Percentiles rank a stretch among this genome's conserved stretches.
Evolutionary conservation across 1,140 invertebrate species (phyloP).

Genomic region (Geopemphigus sp.): DNA sequence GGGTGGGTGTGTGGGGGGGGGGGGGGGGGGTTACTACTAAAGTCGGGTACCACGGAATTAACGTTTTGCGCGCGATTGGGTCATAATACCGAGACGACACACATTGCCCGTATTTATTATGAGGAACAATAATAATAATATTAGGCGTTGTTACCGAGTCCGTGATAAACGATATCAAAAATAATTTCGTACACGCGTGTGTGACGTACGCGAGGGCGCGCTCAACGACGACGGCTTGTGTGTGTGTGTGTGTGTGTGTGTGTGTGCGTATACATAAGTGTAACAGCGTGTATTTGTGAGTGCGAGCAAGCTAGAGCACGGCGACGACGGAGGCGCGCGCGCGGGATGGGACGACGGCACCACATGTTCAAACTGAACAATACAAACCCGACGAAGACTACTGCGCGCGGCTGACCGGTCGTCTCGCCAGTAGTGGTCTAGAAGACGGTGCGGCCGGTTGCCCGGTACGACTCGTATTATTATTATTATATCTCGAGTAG

Average conservation of each 20-base stretch:
- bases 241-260: not conserved
- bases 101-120: no score
- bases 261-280: not conserved
- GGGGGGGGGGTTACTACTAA: no score
- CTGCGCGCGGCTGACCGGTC: constrained; percentile 6
- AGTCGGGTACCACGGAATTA: no score
- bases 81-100: no score
- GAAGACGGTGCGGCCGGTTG: constrained; percentile 5
- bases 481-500: no score
- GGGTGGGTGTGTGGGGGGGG: no score
- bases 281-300: no score
- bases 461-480: no score
- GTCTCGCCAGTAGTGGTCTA: constrained; percentile 21
- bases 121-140: no score
- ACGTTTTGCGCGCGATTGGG: no score
- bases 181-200: constrained; percentile 24
- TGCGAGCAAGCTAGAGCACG: no score
- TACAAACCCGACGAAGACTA: constrained; percentile 17
- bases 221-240: no score
- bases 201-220: not conserved
- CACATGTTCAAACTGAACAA: constrained; percentile 39
- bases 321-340: not conserved
- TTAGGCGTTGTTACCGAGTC: not conserved
- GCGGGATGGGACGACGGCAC: constrained; percentile 17
- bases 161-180: constrained; percentile 40